phyloP scores from a whole-genome alignment of 2,113 vertebrate genomes.

The Tichodroma muraria region DNA sequence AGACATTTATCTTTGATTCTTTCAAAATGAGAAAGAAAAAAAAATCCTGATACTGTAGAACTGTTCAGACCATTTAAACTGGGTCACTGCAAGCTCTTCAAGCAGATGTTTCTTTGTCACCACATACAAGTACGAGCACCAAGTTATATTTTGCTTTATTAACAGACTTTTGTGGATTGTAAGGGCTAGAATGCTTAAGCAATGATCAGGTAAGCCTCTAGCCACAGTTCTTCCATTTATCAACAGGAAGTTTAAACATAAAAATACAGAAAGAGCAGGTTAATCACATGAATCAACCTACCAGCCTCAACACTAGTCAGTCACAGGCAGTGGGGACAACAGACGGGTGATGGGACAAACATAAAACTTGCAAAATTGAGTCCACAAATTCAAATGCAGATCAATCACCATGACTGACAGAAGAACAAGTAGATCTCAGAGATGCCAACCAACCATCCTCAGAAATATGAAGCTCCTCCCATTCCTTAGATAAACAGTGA shows the following conservation, averaged over 20 bases:
- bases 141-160: not conserved
- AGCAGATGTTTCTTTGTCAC: conserved; percentile 12
- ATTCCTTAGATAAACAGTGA: not conserved
- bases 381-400: not conserved
- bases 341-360: not conserved
- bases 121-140: not conserved
- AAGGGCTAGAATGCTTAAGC: not conserved
- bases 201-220: not conserved
- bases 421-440: not conserved
- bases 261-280: not conserved
- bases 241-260: not conserved
- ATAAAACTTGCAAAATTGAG: not conserved
- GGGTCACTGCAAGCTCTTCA: not conserved
- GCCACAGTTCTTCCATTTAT: not conserved
- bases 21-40: conserved; percentile 6
- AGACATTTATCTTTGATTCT: conserved; percentile 46
- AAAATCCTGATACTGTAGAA: not conserved
- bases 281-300: not conserved
- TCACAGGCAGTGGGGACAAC: fast-evolving
- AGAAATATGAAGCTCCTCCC: not conserved
- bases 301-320: not conserved
- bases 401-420: not conserved
- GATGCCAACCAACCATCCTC: not conserved
- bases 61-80: not conserved
- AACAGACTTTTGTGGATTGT: not conserved